These are phyloP conservation scores for Didymodactylos carnosus DNA, from an alignment of 2,888 invertebrate genomes.

Conservation along the genomic window DNA sequence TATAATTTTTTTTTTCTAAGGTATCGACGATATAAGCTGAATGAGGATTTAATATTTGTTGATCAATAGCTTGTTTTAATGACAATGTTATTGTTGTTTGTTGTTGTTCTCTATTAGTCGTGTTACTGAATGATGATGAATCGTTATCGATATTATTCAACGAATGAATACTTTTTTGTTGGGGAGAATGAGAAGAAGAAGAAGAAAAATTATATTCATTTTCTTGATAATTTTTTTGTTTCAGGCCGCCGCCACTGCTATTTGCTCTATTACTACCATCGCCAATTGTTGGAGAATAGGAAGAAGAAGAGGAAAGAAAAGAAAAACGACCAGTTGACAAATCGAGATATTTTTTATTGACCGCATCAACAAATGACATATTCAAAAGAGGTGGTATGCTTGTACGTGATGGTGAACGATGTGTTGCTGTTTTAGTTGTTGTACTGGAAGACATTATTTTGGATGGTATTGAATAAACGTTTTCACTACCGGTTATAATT, in stretches of 20 bases:
- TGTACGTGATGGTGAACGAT: no score
- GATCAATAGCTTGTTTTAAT: not conserved
- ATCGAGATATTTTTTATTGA: conserved; percentile 9
- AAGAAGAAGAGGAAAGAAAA: not conserved
- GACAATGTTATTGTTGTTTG: not conserved
- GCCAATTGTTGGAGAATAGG: not conserved
- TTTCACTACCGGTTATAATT: no score
- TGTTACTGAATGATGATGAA: no score
- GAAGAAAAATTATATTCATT: not conserved
- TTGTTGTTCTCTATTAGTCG: no score
- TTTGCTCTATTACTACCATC: no score
- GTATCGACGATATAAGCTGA: not conserved
- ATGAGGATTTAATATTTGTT: not conserved
- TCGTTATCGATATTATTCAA: no score
- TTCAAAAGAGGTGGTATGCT: no score
- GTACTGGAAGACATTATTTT: no score
- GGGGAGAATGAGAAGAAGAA: not conserved
- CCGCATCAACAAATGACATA: conserved; percentile 10
- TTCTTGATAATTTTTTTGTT: no score
- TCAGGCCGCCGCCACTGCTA: no score
- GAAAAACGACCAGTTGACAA: conserved; percentile 6
- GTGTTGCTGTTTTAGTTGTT: no score
- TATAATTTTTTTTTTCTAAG: not conserved
- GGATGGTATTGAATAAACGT: no score
- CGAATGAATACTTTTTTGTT: not conserved